Evolutionary conservation across 2,888 invertebrate species (phyloP), one percentile per base, ranked within the genome.

Genomic region (Eumerus sabulonum): DNA sequence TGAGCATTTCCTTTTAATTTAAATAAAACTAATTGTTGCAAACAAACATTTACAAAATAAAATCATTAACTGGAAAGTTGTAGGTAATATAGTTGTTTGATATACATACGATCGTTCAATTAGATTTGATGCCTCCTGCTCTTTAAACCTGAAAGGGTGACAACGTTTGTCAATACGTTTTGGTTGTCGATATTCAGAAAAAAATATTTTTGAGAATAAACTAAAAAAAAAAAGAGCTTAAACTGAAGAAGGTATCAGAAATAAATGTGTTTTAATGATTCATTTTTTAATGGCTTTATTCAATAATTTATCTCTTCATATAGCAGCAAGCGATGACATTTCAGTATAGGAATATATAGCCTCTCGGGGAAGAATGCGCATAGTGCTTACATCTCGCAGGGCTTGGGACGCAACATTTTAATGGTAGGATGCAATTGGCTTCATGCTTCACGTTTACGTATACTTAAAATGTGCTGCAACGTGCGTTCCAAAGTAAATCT

Each of bases 41-140:
- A 45, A 59, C 36, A 36, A 36, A 62, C 19, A 59, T 48, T 63
- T 47, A 54, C 51, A 81, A 59, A 72, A 76, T 14, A 67, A 38
- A 38, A 45, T 72, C n/a, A n/a, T n/a, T n/a, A n/a, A n/a, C n/a
- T 54, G 4, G 9, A 42, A 63, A 60, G 44, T 64, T 48, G 60
- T 47, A 81, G 56, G 70, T 72, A 40, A 68, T 35, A 40, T 11
- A 36, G 66, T 42, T 13, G 36, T 11, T 47, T 12, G 47, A 47
- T 72, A 88, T 89, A 89, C 89, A 86, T 89, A 89, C 89, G 89
- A 89, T 88, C 89, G 86, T 83, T 89, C 89, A 86, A 88, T 85
- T 86, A 89, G 87, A 85, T 88, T 87, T 85, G 88, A 86, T 85
- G 89, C 87, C 85, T 89, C 89, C 87, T 87, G 88, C 82, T 89